Percentiles rank a stretch among this genome's conserved stretches.
These are phyloP conservation scores for Larimichthys crocea DNA, from an alignment of 2,113 vertebrate genomes.

Conservation along the genomic window DNA sequence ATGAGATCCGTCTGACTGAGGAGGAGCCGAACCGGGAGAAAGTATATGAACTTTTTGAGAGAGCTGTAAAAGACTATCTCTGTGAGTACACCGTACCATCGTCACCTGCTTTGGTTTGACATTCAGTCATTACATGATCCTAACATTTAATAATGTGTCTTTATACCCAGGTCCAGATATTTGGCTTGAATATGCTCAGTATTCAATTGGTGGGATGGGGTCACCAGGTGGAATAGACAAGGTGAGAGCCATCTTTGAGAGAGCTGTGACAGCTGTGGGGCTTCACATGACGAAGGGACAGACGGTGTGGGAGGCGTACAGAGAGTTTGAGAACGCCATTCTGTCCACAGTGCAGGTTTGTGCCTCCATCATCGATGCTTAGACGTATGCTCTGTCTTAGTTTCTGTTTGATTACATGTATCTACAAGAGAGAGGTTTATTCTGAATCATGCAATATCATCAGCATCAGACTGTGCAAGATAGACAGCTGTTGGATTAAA, in stretches of 20 bases:
- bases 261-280: constrained; percentile 92
- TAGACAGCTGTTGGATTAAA: not conserved
- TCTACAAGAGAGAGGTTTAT: not conserved
- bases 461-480: not conserved
- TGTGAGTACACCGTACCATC: constrained; percentile 86
- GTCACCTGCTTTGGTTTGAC: not conserved
- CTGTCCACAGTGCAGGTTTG: constrained; percentile 93
- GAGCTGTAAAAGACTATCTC: constrained; percentile 93
- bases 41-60: constrained; percentile 94
- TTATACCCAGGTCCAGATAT: constrained; percentile 91
- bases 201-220: constrained; percentile 96
- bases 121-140: not conserved
- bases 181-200: constrained; percentile 98
- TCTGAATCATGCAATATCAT: not conserved
- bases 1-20: constrained; percentile 91
- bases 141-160: not conserved
- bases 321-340: constrained; percentile 96
- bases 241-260: constrained; percentile 92
- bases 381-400: not conserved
- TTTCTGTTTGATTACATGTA: not conserved
- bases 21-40: constrained; percentile 89
- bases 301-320: constrained; percentile 93
- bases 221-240: constrained; percentile 91
- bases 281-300: constrained; percentile 95
- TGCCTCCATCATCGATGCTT: not conserved